phyloP scores from a whole-genome alignment of 1,140 invertebrate species.

The Zaprionus davidi region DNA sequence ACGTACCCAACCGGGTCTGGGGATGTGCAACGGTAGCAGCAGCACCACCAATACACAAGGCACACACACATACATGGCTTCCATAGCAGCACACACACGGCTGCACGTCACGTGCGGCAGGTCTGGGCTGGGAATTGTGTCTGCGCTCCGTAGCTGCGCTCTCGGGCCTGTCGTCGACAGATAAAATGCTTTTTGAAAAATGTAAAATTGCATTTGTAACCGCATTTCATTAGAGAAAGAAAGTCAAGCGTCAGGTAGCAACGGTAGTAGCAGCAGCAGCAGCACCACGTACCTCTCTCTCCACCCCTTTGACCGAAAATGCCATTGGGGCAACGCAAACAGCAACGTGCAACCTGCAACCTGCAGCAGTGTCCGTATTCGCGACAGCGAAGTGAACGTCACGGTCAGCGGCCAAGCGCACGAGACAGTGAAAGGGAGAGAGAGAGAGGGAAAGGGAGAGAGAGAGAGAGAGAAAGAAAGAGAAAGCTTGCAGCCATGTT shows the following conservation, averaged over 20 bases:
- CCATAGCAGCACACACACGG: not conserved
- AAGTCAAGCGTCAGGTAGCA: conserved; percentile 77
- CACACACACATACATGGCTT: not conserved
- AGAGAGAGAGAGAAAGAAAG: conserved; percentile 9
- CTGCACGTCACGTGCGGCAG: conserved; percentile 39
- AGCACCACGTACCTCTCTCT: conserved; percentile 39
- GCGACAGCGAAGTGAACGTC: conserved; percentile 66
- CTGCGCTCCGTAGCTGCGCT: conserved; percentile 35
- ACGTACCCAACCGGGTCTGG: conserved; percentile 32
- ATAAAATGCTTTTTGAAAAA: conserved; percentile 80
- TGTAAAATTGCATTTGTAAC: conserved; percentile 81
- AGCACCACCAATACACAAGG: not conserved
- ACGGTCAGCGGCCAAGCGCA: conserved; percentile 64
- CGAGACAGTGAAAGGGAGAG: conserved; percentile 15
- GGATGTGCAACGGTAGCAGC: conserved; percentile 7
- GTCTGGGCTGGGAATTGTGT: conserved; percentile 28
- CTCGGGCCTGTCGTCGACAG: conserved; percentile 72
- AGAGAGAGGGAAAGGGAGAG: conserved; percentile 7
- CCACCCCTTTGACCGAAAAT: conserved; percentile 20
- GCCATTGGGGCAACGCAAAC: conserved; percentile 42
- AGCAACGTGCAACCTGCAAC: conserved; percentile 39
- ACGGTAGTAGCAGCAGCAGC: conserved; percentile 50
- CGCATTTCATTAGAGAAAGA: conserved; percentile 81
- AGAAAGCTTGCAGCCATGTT: conserved; percentile 31
- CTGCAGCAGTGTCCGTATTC: conserved; percentile 58